Conservation (phyloP, 2,888 invertebrate species). For the Torymus auratus region DNA sequence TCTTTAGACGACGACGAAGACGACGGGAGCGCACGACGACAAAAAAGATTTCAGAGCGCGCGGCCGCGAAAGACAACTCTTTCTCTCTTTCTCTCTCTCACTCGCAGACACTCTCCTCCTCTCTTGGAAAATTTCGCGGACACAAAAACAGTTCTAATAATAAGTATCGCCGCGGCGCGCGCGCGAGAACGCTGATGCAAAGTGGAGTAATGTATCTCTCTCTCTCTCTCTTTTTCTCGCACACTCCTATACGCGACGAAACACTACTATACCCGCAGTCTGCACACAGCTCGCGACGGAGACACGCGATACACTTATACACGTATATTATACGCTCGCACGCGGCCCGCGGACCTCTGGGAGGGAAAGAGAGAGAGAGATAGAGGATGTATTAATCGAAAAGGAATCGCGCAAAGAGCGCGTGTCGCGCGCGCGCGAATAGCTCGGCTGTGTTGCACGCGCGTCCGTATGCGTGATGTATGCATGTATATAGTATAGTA, state of each 20-base stretch:
- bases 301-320: too few relatives aligned
- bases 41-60: too few relatives aligned
- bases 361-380: conserved; percentile 2
- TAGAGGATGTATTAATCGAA: conserved; percentile 41
- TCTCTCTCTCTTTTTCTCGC: too few relatives aligned
- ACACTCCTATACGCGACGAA: too few relatives aligned
- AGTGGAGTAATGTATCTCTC: conserved; percentile 34
- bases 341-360: background rate
- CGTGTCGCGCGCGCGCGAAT: conserved; percentile 11
- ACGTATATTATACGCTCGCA: too few relatives aligned
- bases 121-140: conserved; percentile 57
- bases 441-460: conserved; percentile 5
- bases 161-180: conserved; percentile 34
- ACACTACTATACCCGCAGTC: too few relatives aligned
- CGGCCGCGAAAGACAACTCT: too few relatives aligned
- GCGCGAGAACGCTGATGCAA: conserved; percentile 11
- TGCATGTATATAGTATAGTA: background rate
- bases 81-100: too few relatives aligned
- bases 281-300: too few relatives aligned
- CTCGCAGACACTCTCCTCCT: conserved; percentile 15
- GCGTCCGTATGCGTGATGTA: background rate
- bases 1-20: too few relatives aligned
- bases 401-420: conserved; percentile 37
- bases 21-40: too few relatives aligned
- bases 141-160: conserved; percentile 54